Conservation (phyloP, 1,140 invertebrate genomes). For the Odontomachus brunneus region DNA sequence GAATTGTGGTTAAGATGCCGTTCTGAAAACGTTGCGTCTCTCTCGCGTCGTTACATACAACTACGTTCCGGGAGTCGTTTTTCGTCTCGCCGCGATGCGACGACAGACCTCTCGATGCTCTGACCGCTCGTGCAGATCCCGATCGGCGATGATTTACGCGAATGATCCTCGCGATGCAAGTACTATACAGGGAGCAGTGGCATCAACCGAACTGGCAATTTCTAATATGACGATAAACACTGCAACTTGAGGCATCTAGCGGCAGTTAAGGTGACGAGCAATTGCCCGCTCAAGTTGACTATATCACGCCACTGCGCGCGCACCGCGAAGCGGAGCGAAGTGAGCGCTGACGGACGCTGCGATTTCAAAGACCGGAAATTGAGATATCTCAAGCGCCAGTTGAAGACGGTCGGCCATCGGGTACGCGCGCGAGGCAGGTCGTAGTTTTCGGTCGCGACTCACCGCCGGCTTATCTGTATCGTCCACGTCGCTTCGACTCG, state of each 20-base stretch:
- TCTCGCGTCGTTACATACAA: too few species aligned
- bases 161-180: not conserved
- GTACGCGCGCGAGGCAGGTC: not conserved
- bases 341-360: too few species aligned
- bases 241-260: not conserved
- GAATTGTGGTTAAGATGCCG: not conserved
- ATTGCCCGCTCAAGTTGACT: not conserved
- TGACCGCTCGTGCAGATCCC: not conserved
- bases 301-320: not conserved
- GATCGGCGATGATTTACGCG: not conserved
- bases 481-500: not conserved
- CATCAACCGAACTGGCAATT: slow-evolving; percentile 5
- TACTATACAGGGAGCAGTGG: too few species aligned
- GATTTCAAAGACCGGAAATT: too few species aligned
- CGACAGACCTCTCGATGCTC: slow-evolving; percentile 4
- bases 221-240: not conserved
- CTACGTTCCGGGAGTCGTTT: not conserved
- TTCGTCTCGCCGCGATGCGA: not conserved
- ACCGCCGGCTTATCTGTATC: slow-evolving; percentile 33
- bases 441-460: slow-evolving; percentile 16
- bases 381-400: too few species aligned
- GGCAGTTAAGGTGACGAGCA: not conserved
- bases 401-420: too few species aligned
- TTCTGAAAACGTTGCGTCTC: not conserved
- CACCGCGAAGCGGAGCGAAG: too few species aligned